A percentile compares a stretch with the other conserved stretches of the same genome.
Conservation (phyloP, 2,113 vertebrate species). For the Macquaria ambigua region DNA sequence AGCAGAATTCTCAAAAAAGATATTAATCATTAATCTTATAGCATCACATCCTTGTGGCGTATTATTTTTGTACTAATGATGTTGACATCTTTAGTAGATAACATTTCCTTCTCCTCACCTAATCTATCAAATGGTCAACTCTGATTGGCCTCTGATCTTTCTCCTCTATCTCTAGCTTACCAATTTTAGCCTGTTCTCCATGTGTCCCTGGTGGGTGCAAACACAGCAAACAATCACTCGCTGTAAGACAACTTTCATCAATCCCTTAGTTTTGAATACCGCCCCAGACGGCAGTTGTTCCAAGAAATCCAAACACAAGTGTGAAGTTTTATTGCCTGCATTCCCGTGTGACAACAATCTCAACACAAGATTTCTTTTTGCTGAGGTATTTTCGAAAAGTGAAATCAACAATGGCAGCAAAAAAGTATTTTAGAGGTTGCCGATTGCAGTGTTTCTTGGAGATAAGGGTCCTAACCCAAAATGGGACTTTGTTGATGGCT, state of each 20-base stretch:
- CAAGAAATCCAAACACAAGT: conserved; percentile 31
- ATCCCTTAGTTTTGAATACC: conserved; percentile 32
- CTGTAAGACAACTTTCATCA: conserved; percentile 41
- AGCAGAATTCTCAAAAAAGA: neutral
- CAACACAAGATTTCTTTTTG: conserved; percentile 29
- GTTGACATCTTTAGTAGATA: neutral
- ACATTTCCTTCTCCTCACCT: neutral
- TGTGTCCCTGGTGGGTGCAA: neutral
- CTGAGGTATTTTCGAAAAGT: conserved; percentile 30
- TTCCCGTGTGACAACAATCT: conserved; percentile 40
- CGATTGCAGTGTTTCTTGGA: neutral
- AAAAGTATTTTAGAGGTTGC: conserved; percentile 4
- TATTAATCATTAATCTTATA: neutral
- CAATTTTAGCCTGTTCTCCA: neutral
- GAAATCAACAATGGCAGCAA: conserved; percentile 35
- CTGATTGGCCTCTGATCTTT: neutral
- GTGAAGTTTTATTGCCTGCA: conserved; percentile 46
- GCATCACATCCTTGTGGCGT: neutral
- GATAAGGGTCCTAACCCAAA: conserved; percentile 22
- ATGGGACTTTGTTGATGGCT: conserved; percentile 27
- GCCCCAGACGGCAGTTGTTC: conserved; percentile 36
- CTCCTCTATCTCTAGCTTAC: neutral
- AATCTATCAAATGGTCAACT: neutral
- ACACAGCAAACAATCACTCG: conserved; percentile 16
- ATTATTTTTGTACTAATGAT: neutral